phyloP scores from a whole-genome alignment of 2,797 vertebrate genomes.

The Coluber constrictor region DNA sequence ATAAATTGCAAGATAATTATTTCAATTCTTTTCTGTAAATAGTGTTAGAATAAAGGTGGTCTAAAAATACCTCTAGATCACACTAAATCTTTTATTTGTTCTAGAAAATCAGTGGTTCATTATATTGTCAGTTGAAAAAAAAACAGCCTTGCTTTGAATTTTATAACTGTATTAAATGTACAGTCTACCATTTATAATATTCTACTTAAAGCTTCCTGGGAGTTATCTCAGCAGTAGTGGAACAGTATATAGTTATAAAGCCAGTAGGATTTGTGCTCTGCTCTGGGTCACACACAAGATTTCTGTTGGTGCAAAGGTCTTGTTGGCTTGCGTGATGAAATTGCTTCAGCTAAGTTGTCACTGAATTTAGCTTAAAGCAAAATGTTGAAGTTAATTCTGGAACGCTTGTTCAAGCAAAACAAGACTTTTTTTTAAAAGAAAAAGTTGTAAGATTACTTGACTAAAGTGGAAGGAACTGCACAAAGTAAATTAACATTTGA shows the following conservation, averaged over 20 bases:
- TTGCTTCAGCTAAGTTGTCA: slow-evolving; percentile 6
- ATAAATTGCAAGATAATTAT: slow-evolving; percentile 13
- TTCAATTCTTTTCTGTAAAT: background rate
- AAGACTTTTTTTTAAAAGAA: background rate
- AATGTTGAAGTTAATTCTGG: slow-evolving; percentile 1
- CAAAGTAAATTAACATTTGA: background rate
- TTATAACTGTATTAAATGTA: slow-evolving; percentile 1
- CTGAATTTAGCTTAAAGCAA: background rate
- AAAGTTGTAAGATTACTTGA: background rate
- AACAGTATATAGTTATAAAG: background rate
- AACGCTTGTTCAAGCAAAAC: background rate
- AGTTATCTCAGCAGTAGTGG: background rate
- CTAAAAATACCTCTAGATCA: background rate
- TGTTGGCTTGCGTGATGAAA: background rate
- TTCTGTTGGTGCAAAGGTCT: slow-evolving; percentile 4
- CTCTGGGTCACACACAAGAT: background rate
- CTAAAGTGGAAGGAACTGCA: background rate
- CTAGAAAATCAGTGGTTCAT: background rate
- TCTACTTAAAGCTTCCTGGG: background rate
- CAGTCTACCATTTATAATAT: background rate
- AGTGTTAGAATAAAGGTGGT: background rate
- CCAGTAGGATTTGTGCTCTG: background rate
- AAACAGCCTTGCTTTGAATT: slow-evolving; percentile 7
- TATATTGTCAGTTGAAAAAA: background rate
- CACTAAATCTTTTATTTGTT: background rate